phyloP scores from a whole-genome alignment of 1,140 invertebrate species.

The Wiebesia pumilae region DNA sequence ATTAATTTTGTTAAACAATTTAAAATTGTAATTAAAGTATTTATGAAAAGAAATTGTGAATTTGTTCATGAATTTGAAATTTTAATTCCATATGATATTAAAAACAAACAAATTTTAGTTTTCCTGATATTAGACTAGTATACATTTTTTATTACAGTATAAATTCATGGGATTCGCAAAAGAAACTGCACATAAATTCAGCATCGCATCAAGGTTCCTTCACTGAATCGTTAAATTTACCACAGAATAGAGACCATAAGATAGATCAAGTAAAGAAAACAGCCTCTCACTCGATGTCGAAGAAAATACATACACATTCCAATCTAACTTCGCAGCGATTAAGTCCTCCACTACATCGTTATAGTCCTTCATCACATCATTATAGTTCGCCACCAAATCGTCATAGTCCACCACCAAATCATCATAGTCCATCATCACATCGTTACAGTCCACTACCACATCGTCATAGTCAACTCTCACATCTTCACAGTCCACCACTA shows the following conservation, averaged over 20 bases:
- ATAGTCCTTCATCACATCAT: too few species aligned
- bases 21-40: too few species aligned
- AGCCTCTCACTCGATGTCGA: neutral
- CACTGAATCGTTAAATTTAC: too few species aligned
- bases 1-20: too few species aligned
- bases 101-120: too few species aligned
- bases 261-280: neutral
- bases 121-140: neutral
- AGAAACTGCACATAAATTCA: neutral
- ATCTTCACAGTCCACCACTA: too few species aligned
- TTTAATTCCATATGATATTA: too few species aligned
- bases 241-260: neutral
- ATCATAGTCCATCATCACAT: neutral
- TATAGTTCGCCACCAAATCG: neutral
- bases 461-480: neutral
- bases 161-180: neutral
- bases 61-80: too few species aligned
- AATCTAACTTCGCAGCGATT: neutral
- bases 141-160: neutral
- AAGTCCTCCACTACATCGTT: neutral
- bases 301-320: neutral
- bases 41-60: too few species aligned
- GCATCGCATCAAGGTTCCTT: neutral
- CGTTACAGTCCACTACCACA: neutral
- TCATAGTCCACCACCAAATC: too few species aligned